Evolutionary conservation across 2,888 invertebrate genomes (phyloP).

Genomic region (Allophyes oxyacanthae): DNA sequence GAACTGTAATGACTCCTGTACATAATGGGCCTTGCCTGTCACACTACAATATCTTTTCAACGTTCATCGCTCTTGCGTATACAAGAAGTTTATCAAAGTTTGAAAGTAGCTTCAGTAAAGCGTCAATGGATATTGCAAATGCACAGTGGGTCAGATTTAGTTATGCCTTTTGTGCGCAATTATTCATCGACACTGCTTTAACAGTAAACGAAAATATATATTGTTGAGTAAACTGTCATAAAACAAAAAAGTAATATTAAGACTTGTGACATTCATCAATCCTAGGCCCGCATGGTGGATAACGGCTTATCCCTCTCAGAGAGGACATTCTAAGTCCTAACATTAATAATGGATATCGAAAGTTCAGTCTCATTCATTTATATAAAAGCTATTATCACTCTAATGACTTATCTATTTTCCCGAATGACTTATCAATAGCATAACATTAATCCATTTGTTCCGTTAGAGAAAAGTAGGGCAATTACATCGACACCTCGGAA

Average conservation of each 20-base stretch:
- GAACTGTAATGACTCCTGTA: not conserved
- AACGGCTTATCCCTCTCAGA: too few relatives aligned
- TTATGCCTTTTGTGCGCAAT: too few relatives aligned
- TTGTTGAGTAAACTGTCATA: too few relatives aligned
- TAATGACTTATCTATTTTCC: constrained; percentile 36
- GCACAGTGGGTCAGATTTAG: too few relatives aligned
- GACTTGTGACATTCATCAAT: too few relatives aligned
- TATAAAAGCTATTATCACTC: constrained; percentile 9
- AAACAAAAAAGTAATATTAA: too few relatives aligned
- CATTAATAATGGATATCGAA: not conserved
- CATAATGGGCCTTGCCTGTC: not conserved
- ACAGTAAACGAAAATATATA: too few relatives aligned
- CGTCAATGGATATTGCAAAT: not conserved
- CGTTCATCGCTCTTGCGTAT: not conserved
- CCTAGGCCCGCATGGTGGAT: too few relatives aligned
- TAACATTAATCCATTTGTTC: constrained; percentile 23
- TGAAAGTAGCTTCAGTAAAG: not conserved
- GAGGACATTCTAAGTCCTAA: too few relatives aligned
- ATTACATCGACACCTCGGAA: constrained; percentile 34
- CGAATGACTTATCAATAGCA: constrained; percentile 34
- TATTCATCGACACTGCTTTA: too few relatives aligned
- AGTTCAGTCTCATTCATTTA: not conserved
- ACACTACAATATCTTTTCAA: constrained; percentile 2
- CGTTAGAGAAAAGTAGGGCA: constrained; percentile 26
- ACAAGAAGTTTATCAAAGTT: not conserved